These are phyloP conservation scores for Tenthredo livida DNA, from an alignment of 2,888 invertebrate genomes.

Conservation along the genomic window DNA sequence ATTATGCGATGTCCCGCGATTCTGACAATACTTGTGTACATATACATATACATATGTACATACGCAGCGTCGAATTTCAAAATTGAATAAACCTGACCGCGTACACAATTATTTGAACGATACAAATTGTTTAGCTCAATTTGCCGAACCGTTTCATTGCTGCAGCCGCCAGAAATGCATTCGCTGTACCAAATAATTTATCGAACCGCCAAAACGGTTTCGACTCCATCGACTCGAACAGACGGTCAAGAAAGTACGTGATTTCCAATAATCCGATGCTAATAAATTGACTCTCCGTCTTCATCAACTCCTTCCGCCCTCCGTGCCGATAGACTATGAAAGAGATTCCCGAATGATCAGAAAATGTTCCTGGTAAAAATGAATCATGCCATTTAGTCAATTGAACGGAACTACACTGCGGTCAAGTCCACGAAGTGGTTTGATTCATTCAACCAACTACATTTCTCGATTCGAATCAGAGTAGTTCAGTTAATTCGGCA, in stretches of 20 bases:
- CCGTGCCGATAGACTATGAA: neutral
- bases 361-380: neutral
- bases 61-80: neutral
- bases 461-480: neutral
- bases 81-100: too few relatives aligned
- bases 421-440: slow-evolving; percentile 1
- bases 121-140: too few relatives aligned
- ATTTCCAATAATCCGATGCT: neutral
- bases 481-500: neutral
- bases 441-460: neutral
- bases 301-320: neutral
- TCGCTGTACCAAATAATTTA: too few relatives aligned
- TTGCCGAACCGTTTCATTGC: too few relatives aligned
- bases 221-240: neutral
- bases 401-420: neutral
- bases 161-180: too few relatives aligned
- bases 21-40: slow-evolving; percentile 8
- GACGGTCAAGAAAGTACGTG: neutral
- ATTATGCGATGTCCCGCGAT: slow-evolving; percentile 33
- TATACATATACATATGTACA: too few relatives aligned
- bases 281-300: neutral
- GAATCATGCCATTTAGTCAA: neutral
- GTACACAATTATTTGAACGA: too few relatives aligned
- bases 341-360: neutral
- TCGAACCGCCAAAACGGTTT: too few relatives aligned